Percentiles rank a stretch among this genome's conserved stretches.
phyloP scores from a whole-genome alignment of 2,888 invertebrate genomes.

The Deroplatys truncata region DNA sequence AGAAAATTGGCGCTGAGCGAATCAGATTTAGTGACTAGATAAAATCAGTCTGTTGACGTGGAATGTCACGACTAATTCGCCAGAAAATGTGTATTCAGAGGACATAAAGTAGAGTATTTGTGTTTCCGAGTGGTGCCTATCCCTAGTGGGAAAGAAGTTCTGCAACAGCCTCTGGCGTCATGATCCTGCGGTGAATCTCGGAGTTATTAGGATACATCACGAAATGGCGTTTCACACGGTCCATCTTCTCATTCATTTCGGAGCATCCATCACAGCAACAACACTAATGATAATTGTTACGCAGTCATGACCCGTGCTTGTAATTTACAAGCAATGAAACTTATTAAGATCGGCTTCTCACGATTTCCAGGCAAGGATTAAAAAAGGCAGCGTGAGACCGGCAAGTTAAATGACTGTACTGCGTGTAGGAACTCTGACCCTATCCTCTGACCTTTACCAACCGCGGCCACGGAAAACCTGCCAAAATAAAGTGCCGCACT shows the following conservation, averaged over 20 bases:
- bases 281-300: background rate
- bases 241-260: background rate
- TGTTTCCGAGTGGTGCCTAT: too few species aligned
- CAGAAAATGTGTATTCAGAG: too few species aligned
- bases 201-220: background rate
- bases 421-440: background rate
- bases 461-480: background rate
- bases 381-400: background rate
- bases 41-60: too few species aligned
- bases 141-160: background rate
- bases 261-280: background rate
- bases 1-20: too few species aligned
- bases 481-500: background rate
- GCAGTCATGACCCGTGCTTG: background rate
- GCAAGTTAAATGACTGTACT: background rate
- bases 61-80: too few species aligned
- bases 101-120: too few species aligned
- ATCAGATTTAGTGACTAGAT: too few species aligned
- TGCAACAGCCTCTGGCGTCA: background rate
- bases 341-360: slow-evolving; percentile 10
- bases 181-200: background rate
- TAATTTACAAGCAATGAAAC: slow-evolving; percentile 4
- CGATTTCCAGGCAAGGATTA: background rate
- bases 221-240: background rate
- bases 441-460: background rate